These are phyloP conservation scores for Emys orbicularis DNA, from an alignment of 2,797 vertebrate species.

Conservation along the genomic window DNA sequence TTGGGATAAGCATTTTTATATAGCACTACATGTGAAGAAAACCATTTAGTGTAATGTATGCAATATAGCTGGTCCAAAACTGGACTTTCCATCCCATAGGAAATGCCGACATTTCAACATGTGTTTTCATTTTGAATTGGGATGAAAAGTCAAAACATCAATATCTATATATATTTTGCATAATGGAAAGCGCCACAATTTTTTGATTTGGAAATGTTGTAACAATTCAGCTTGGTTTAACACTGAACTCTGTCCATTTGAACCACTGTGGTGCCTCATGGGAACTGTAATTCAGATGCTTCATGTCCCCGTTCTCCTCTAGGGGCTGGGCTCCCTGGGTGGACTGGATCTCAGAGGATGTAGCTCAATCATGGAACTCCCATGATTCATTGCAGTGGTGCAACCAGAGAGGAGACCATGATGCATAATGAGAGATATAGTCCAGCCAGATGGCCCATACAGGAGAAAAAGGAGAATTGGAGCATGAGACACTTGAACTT, in stretches of 20 bases:
- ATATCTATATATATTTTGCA: no score
- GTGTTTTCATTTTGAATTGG: background rate
- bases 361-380: background rate
- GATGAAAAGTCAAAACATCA: background rate
- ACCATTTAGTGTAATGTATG: background rate
- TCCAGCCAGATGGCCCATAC: conserved; percentile 35
- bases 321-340: background rate
- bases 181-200: background rate
- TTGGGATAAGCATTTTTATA: background rate
- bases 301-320: background rate
- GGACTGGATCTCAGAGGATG: background rate
- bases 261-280: background rate
- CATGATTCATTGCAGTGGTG: background rate
- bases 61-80: background rate
- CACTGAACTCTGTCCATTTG: no score
- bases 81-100: background rate
- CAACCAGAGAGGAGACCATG: background rate
- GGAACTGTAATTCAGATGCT: background rate
- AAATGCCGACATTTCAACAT: background rate
- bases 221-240: background rate
- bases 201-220: background rate
- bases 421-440: background rate
- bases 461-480: conserved; percentile 31
- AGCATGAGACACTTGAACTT: background rate
- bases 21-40: background rate